Conservation (phyloP, 1,140 invertebrate species). For the Drosophila yakuba region DNA sequence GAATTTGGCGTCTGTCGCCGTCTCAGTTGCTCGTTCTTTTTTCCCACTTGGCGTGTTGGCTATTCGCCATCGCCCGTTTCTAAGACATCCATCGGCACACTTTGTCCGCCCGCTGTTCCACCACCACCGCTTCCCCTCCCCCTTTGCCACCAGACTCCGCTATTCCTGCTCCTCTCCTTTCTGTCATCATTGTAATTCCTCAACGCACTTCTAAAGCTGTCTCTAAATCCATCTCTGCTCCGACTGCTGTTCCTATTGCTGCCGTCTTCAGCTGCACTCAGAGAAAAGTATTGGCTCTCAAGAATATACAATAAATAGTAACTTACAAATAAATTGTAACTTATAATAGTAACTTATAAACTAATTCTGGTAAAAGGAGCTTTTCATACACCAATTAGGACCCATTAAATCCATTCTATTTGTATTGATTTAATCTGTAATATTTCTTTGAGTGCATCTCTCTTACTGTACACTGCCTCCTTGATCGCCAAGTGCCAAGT, state of each 20-base stretch:
- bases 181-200: slow-evolving; percentile 70
- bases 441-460: slow-evolving; percentile 1
- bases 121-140: not conserved
- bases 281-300: not conserved
- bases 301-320: no score
- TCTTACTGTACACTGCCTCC: slow-evolving; percentile 2
- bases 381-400: no score
- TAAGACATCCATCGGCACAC: slow-evolving; percentile 66
- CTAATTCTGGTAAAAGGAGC: no score
- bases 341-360: no score
- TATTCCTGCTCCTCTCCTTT: slow-evolving; percentile 12
- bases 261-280: slow-evolving; percentile 15
- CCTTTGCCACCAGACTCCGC: not conserved
- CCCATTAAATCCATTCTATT: not conserved
- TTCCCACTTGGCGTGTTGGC: slow-evolving; percentile 72
- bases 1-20: slow-evolving; percentile 70
- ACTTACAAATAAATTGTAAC: no score
- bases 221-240: slow-evolving; percentile 18
- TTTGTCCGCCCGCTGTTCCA: slow-evolving; percentile 16
- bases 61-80: slow-evolving; percentile 66
- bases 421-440: not conserved
- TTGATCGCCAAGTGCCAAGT: slow-evolving; percentile 40
- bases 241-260: slow-evolving; percentile 23
- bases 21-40: slow-evolving; percentile 30
- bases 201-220: slow-evolving; percentile 53